Conservation (phyloP, 2,888 invertebrate genomes). For the Andrena praecox region DNA sequence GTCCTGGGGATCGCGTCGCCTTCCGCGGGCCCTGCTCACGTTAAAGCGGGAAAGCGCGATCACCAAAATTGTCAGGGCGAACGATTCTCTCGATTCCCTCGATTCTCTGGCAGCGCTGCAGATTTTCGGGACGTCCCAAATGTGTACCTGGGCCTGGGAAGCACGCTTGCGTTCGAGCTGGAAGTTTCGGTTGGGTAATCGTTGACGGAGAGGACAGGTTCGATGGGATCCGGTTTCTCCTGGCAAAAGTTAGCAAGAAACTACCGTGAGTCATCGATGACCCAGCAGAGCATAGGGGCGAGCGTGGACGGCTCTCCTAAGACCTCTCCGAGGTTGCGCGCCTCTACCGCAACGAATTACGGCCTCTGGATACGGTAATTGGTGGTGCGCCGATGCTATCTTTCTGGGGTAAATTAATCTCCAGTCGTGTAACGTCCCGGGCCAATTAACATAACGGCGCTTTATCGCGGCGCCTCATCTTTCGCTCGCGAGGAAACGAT, state of each 20-base stretch:
- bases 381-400: conserved; percentile 65
- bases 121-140: too few relatives aligned
- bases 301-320: not conserved
- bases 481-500: conserved; percentile 32
- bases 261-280: conserved; percentile 19
- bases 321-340: conserved; percentile 14
- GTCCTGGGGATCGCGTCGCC: conserved; percentile 22
- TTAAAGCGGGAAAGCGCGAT: conserved; percentile 43
- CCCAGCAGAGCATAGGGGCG: not conserved
- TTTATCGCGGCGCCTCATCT: conserved; percentile 64
- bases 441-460: conserved; percentile 70
- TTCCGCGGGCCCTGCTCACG: conserved; percentile 6
- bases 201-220: not conserved
- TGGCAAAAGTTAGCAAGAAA: not conserved
- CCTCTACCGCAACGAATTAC: conserved; percentile 47
- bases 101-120: too few relatives aligned
- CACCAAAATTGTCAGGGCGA: conserved; percentile 19
- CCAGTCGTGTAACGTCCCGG: conserved; percentile 58
- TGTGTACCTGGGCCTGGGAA: not conserved
- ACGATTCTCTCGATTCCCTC: not conserved
- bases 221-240: not conserved
- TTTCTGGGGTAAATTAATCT: conserved; percentile 71
- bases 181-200: not conserved
- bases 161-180: not conserved
- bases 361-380: conserved; percentile 60